These are phyloP conservation scores for Taeniopygia guttata DNA, from an alignment of 2,797 vertebrate genomes.

Conservation along the genomic window DNA sequence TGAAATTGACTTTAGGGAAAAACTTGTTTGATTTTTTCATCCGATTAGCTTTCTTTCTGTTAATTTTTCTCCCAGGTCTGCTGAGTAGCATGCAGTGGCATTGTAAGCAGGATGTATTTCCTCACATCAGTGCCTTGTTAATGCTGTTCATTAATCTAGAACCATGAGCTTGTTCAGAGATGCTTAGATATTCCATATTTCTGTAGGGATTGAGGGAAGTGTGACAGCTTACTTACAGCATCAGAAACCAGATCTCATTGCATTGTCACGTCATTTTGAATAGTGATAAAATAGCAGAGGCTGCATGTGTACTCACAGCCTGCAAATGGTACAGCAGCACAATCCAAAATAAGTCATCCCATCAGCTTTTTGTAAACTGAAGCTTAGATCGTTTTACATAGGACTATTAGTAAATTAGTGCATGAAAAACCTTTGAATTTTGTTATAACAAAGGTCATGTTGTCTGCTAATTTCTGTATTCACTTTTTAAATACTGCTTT, in stretches of 20 bases:
- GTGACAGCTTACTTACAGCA: slow-evolving; percentile 70
- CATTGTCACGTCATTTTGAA: slow-evolving; percentile 71
- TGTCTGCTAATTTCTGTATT: background rate
- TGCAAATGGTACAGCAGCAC: background rate
- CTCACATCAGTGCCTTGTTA: slow-evolving; percentile 72
- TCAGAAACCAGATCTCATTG: slow-evolving; percentile 61
- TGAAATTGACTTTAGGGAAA: background rate
- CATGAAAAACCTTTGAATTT: background rate
- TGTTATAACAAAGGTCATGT: background rate
- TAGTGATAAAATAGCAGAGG: slow-evolving; percentile 64
- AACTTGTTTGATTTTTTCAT: background rate
- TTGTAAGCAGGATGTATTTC: slow-evolving; percentile 70
- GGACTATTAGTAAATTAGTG: background rate
- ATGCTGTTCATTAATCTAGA: slow-evolving; percentile 78
- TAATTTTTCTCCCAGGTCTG: slow-evolving; percentile 71
- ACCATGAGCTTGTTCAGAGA: slow-evolving; percentile 69
- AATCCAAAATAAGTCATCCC: background rate
- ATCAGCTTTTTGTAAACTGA: background rate
- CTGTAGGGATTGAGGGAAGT: slow-evolving; percentile 42
- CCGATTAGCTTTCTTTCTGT: slow-evolving; percentile 36
- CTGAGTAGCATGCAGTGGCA: slow-evolving; percentile 49
- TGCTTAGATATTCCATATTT: slow-evolving; percentile 73
- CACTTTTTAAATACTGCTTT: background rate
- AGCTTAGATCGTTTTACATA: background rate
- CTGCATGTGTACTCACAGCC: slow-evolving; percentile 29